Conservation (phyloP, 2,888 invertebrate species). For the Neria commutata region DNA sequence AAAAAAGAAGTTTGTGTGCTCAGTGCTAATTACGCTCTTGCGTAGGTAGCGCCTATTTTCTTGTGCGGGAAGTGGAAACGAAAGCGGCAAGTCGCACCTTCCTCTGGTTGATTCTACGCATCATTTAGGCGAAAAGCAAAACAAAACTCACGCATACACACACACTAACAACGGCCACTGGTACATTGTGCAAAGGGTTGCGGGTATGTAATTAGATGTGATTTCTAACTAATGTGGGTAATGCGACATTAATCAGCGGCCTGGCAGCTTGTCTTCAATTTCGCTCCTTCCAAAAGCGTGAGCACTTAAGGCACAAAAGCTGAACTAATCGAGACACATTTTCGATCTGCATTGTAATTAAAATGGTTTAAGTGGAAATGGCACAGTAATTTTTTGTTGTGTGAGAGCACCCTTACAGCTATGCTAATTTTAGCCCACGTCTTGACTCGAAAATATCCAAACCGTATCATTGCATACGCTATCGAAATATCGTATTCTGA, state of each 20-base stretch:
- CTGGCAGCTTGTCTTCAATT: neutral
- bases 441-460: too few species aligned
- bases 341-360: too few species aligned
- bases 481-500: too few species aligned
- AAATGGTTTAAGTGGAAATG: too few species aligned
- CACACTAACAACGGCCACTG: neutral
- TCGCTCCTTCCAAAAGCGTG: neutral
- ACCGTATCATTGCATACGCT: too few species aligned
- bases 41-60: neutral
- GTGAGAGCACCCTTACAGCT: too few species aligned
- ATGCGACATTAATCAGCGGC: conserved; percentile 25
- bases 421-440: too few species aligned
- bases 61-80: too few species aligned
- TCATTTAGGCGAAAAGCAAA: too few species aligned
- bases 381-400: too few species aligned
- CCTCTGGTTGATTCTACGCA: neutral
- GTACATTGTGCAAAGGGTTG: conserved; percentile 23
- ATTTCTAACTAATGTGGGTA: conserved; percentile 21
- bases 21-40: conserved; percentile 35
- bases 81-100: neutral
- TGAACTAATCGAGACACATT: too few species aligned
- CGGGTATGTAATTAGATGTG: conserved; percentile 28
- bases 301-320: neutral
- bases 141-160: too few species aligned
- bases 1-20: conserved; percentile 21